A percentile compares a stretch with the other conserved stretches of the same genome.
Evolutionary conservation across 2,113 vertebrate genomes (phyloP).

Genomic region (Furnarius figulus): DNA sequence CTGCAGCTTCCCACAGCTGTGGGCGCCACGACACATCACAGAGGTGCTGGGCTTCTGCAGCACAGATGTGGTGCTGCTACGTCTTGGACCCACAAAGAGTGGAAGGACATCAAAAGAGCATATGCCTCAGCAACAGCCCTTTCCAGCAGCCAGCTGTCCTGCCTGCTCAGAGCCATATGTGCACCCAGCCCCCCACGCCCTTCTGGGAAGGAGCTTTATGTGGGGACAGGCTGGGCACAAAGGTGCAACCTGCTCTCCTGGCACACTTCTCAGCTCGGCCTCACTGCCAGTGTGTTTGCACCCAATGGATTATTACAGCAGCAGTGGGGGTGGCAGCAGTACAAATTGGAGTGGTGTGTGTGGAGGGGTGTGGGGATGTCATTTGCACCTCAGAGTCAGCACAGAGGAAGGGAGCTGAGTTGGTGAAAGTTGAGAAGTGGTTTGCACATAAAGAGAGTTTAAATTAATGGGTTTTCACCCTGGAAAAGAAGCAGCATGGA

Average conservation of each 20-base stretch:
- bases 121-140: neutral
- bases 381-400: neutral
- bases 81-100: neutral
- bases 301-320: rapidly evolving
- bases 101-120: constrained; percentile 47
- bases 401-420: neutral
- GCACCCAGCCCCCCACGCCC: neutral
- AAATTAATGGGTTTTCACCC: neutral
- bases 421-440: neutral
- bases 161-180: neutral
- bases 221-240: neutral
- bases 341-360: rapidly evolving
- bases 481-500: neutral
- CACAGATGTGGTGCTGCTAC: neutral
- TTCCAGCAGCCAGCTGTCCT: neutral
- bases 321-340: neutral
- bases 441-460: neutral
- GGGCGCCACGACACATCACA: rapidly evolving
- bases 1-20: neutral
- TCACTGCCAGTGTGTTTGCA: rapidly evolving
- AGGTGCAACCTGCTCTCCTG: neutral
- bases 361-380: too few relatives aligned
- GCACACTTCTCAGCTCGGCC: rapidly evolving
- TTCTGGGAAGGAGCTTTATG: neutral
- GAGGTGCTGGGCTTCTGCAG: neutral